phyloP scores from a whole-genome alignment of 2,888 invertebrate species.

The Tachystola acroxantha region DNA sequence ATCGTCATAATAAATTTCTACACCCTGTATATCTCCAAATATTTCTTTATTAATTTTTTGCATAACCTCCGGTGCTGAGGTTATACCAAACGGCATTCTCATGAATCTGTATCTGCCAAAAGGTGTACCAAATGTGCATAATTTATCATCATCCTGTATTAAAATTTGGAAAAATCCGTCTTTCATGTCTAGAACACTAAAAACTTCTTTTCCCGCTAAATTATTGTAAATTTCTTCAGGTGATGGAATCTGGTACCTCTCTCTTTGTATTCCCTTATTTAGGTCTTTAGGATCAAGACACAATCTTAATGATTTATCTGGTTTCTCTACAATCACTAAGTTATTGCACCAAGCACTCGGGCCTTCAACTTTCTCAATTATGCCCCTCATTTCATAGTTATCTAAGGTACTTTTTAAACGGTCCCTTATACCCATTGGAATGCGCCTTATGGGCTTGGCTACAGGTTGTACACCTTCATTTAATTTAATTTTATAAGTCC shows the following conservation, averaged over 20 bases:
- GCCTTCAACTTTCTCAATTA: conserved; percentile 15
- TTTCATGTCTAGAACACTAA: conserved; percentile 11
- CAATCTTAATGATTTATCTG: conserved; percentile 10
- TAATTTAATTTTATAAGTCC: too few species aligned
- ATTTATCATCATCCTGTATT: too few species aligned
- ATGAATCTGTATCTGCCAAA: conserved; percentile 8
- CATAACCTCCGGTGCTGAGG: conserved; percentile 17
- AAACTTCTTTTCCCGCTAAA: conserved; percentile 9
- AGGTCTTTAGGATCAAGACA: conserved; percentile 15
- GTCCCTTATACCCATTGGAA: conserved; percentile 5
- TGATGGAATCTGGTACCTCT: conserved; percentile 14
- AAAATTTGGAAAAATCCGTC: conserved; percentile 10
- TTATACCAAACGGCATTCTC: conserved; percentile 21
- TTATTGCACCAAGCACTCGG: conserved; percentile 14
- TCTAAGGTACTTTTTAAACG: conserved; percentile 4
- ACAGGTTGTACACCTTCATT: too few species aligned
- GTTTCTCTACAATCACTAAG: conserved; percentile 11
- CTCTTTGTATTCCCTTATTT: conserved; percentile 12
- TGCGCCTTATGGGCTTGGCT: conserved; percentile 6
- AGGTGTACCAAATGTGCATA: conserved; percentile 8
- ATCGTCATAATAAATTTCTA: conserved; percentile 27
- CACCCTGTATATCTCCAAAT: conserved; percentile 18
- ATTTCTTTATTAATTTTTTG: conserved; percentile 10
- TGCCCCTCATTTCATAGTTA: conserved; percentile 1
- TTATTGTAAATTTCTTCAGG: conserved; percentile 13